Base-by-base conservation (phyloP, 2,888 invertebrate species). In the Panzeria rudis region DNA sequence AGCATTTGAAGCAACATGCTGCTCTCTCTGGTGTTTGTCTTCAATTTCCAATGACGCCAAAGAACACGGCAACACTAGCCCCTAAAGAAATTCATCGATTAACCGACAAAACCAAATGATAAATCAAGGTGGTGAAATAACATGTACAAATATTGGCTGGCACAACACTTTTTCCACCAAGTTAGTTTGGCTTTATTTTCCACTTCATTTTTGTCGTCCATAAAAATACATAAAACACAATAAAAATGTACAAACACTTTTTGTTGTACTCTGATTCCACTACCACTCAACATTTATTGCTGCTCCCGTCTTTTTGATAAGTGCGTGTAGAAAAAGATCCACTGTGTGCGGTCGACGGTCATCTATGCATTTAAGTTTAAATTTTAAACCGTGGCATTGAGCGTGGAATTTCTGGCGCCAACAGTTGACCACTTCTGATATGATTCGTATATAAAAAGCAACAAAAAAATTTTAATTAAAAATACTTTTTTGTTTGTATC, bases 361-460 rank as follows among this genome's bases (percentile, higher is more conserved):
- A 73, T 32, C 62, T 69, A 32, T 56, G 32, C 25, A 56, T 73
- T 47, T 41, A n/a, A n/a, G n/a, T n/a, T n/a, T n/a, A n/a, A n/a
- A n/a, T n/a, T n/a, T n/a, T n/a, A 62, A 79, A 59, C 66, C 71
- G 59, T 76, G 73, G 50, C 75, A 68, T 75, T 84, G 59, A 71
- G 79, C 32, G 76, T 84, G 80, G 84, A 85, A 59, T 82, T 79
- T 79, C 73, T 85, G 85, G 85, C 85, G 85, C 85, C 85, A 82
- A 75, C 78, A 76, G 59, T 79, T 82, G 75, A 79, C 64, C 82
- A 85, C 66, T 85, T 75, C 59, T 61, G 75, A 82, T 85, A 85
- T 72, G 78, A 82, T 78, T 47, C 66, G 64, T 20, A 78, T 78
- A 29, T 47, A 69, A 73, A 54, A 73, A 54, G 35, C 23, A 35